Base-by-base conservation (phyloP, 2,113 vertebrate genomes). In the Pollachius pollachius region DNA sequence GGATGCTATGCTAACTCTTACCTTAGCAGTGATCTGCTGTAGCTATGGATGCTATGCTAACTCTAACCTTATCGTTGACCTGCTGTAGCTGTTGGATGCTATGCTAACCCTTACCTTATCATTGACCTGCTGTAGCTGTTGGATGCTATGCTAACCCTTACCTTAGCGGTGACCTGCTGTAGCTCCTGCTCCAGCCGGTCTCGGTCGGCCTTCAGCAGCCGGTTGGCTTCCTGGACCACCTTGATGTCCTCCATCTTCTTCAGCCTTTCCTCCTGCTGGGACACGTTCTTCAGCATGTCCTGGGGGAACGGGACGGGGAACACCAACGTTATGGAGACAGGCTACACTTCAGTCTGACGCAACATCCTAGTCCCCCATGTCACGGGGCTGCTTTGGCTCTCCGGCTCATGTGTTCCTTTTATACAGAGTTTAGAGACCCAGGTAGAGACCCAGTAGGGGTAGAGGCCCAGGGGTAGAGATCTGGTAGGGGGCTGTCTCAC, bases 181-280 rank as follows among this genome's bases (percentile, higher is more conserved):
- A 98, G 84, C 69, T 99, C 95, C 74, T 96, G 95, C 61, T 96
- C 94, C 12, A 98, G 85, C 37, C 94, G 94, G 52, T 97, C 94
- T 62, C 93, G 91, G 64, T 98, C 96, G 70, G 95, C 93, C 76
- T 94, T 92, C 27, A 99, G 83, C 89, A 95, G 93, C 79, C 92
- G 95, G 84, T 94, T 97, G 57, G 92, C 94, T 86, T 98, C 96
- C 83, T 96, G 93, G 21, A 99, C 89, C 16, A 94, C 87, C 0
- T 89, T 88, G 91, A 98, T 92, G 3, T 92, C 95, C 80, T 96
- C 95, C 0, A 95, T 94, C 85, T 95, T 98, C 82, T 97, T 98
- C 94, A 99, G 94, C 73, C 96, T 89, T 64, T 96, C 96, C 73
- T 98, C 96, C 66, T 99, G 96, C 67, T 96, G 96, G 3, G 93